These are phyloP conservation scores for Oscheius onirici DNA, from an alignment of 2,888 invertebrate genomes.

Conservation along the genomic window DNA sequence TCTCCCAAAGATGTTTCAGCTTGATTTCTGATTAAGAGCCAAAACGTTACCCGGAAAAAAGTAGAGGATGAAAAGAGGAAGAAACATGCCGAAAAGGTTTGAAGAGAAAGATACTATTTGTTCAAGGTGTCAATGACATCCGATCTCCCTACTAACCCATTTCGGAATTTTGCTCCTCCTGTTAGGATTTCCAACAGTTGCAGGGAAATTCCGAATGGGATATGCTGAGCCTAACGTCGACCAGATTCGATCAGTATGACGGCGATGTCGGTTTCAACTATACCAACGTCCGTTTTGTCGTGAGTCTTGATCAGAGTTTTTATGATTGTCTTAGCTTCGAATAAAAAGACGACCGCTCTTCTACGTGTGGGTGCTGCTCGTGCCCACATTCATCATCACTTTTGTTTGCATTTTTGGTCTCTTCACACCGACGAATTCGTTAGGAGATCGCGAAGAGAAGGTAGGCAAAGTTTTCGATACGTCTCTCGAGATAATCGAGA, in stretches of 20 bases:
- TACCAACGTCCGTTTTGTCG: slow-evolving; percentile 43
- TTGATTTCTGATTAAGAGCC: not conserved
- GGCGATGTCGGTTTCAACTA: slow-evolving; percentile 56
- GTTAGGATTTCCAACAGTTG: not conserved
- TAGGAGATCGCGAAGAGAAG: slow-evolving; percentile 54
- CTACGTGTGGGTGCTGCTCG: slow-evolving; percentile 58
- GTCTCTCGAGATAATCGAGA: no score
- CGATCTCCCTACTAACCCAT: not conserved
- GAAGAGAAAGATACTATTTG: not conserved
- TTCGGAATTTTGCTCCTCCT: not conserved
- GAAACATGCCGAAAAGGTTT: not conserved
- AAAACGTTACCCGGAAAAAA: slow-evolving; percentile 5
- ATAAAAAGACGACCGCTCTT: slow-evolving; percentile 47
- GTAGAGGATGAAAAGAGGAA: not conserved
- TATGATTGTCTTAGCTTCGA: slow-evolving; percentile 27
- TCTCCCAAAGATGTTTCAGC: not conserved
- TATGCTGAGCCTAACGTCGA: slow-evolving; percentile 32
- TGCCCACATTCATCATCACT: slow-evolving; percentile 58
- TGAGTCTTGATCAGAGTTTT: not conserved
- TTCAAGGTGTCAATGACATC: slow-evolving; percentile 26
- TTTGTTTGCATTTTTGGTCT: slow-evolving; percentile 54
- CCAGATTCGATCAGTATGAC: slow-evolving; percentile 36
- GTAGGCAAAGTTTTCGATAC: slow-evolving; percentile 15
- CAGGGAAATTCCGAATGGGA: slow-evolving; percentile 61
- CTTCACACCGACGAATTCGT: slow-evolving; percentile 52